Percentiles rank a stretch among this genome's conserved stretches.
phyloP scores from a whole-genome alignment of 2,888 invertebrate genomes.

The Drosophila multiciliata region DNA sequence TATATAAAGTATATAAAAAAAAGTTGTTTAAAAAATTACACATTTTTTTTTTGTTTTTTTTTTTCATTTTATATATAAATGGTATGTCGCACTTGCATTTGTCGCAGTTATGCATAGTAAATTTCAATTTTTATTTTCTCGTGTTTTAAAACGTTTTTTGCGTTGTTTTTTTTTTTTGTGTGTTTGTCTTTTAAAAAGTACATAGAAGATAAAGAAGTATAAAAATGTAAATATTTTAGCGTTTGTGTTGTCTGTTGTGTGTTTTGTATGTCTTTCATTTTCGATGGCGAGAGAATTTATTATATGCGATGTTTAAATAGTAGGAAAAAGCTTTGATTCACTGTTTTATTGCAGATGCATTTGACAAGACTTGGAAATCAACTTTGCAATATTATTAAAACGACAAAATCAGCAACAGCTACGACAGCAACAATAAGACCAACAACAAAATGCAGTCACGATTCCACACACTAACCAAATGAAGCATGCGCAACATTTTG shows the following conservation, averaged over 20 bases:
- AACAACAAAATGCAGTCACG: conserved; percentile 18
- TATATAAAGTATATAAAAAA: conserved; percentile 78
- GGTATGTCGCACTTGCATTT: conserved; percentile 32
- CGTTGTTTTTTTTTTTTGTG: conserved; percentile 48
- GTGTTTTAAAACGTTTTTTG: conserved; percentile 47
- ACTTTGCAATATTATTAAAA: conserved; percentile 1
- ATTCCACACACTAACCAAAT: conserved; percentile 16
- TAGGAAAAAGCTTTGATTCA: conserved; percentile 44
- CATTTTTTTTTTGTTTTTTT: conserved; percentile 51
- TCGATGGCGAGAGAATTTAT: conserved; percentile 25
- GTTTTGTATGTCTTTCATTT: conserved; percentile 29
- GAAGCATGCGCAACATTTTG: conserved; percentile 27
- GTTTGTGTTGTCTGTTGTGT: conserved; percentile 28
- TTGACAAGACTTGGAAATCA: conserved; percentile 30
- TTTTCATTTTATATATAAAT: conserved; percentile 41
- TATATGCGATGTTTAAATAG: conserved; percentile 27
- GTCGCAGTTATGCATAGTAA: conserved; percentile 39
- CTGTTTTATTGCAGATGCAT: conserved; percentile 35
- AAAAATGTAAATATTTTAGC: conserved; percentile 38
- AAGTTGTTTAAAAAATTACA: conserved; percentile 77
- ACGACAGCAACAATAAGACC: conserved; percentile 7
- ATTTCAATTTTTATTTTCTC: conserved; percentile 28
- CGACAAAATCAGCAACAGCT: conserved; percentile 13
- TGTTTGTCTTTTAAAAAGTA: conserved; percentile 67
- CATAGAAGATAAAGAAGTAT: conserved; percentile 31